Base-by-base conservation (phyloP, 2,888 invertebrate species). In the Andrena trimmerana region DNA sequence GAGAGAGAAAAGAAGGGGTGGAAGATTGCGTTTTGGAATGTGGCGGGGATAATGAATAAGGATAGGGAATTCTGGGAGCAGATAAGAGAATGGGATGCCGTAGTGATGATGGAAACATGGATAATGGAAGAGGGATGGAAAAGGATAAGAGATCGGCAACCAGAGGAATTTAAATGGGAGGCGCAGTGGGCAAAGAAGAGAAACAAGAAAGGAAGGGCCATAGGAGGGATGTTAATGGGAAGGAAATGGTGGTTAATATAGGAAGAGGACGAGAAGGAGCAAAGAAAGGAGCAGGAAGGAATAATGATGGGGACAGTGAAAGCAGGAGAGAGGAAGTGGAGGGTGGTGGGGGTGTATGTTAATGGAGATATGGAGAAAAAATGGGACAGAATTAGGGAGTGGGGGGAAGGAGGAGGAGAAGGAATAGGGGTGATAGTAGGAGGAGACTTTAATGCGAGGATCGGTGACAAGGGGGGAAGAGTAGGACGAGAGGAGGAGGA, bases 381-480 rank as follows among this genome's bases (percentile, higher is more conserved):
- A 0, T 24, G n/a, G 24, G 10, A 57, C 1, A 24, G 8, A 4
- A 24, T 57, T 10, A 57, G 57, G 10, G 24, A 24, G 10, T 57
- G 57, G 57, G 24, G 6, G 24, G 24, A 57, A 8, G 57, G 8
- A 0, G 57, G 57, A 24, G 57, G 10, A 4, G 7, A 57, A 57
- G 57, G 57, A 57, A 57, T 57, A 57, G 27, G 57, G 52, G 52
- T 42, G 36, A 0, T 42, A 0, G 36, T 42, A 2, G 16, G 52
- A 24, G 57, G 57, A 24, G 57, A 57, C 48, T 57, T 57, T 24
- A 57, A 27, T 57, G 57, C 57, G 20, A 52, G 52, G 7, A 52
- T 20, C n/a, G 20, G 52, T 7, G 16, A 20, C 6, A 20, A 52
- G 20, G 52, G 52, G 10, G 13, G 36, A 42, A 13, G 36, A 42